Evolutionary conservation across 1,140 invertebrate genomes (phyloP).

Genomic region (Nasonia longicornis): DNA sequence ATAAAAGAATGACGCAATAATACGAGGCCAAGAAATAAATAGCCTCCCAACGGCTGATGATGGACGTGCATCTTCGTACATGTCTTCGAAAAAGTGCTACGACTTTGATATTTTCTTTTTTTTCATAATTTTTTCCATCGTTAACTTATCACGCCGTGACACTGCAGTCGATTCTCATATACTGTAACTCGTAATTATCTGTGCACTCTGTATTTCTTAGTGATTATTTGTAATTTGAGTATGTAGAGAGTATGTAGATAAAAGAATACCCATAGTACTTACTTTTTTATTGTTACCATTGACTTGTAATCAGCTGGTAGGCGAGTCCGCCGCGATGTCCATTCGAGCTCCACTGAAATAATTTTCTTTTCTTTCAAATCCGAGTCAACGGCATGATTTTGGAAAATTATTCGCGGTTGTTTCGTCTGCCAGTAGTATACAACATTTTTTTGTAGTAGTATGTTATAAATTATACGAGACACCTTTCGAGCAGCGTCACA

Average conservation of each 20-base stretch:
- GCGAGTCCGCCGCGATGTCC: slow-evolving; percentile 38
- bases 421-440: slow-evolving; percentile 42
- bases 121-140: slow-evolving; percentile 21
- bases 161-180: slow-evolving; percentile 52
- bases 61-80: slow-evolving; percentile 11
- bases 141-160: slow-evolving; percentile 44
- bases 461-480: slow-evolving; percentile 10
- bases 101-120: not conserved
- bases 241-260: slow-evolving; percentile 37
- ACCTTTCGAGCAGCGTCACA: slow-evolving; percentile 27
- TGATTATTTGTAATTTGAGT: slow-evolving; percentile 38
- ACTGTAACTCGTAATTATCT: slow-evolving; percentile 54
- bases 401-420: slow-evolving; percentile 29
- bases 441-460: slow-evolving; percentile 28
- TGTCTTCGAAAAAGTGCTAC: slow-evolving; percentile 10
- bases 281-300: not conserved
- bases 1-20: slow-evolving; percentile 45
- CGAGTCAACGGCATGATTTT: not conserved
- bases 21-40: slow-evolving; percentile 45
- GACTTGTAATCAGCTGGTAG: slow-evolving; percentile 41
- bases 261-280: slow-evolving; percentile 13
- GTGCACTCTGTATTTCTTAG: slow-evolving; percentile 51
- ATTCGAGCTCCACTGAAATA: not conserved
- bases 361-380: not conserved
- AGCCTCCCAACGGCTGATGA: slow-evolving; percentile 51